phyloP scores from a whole-genome alignment of 2,113 vertebrate species.

The Psephotus haematonotus region DNA sequence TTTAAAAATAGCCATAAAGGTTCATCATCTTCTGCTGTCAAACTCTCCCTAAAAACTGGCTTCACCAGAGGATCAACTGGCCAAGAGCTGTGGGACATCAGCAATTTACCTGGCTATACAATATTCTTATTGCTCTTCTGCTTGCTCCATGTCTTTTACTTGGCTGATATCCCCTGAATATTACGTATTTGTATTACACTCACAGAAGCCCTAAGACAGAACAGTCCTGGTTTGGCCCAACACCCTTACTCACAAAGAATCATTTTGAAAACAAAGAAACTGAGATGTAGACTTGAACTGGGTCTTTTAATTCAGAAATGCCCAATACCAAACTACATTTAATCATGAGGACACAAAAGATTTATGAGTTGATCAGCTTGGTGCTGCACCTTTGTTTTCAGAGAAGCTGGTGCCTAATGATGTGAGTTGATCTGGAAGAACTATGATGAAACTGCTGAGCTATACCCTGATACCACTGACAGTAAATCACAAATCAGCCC shows the following conservation, averaged over 20 bases:
- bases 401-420: not conserved
- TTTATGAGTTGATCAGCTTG: not conserved
- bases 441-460: not conserved
- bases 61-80: not conserved
- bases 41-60: not conserved
- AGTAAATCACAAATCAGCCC: not conserved
- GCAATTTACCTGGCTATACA: not conserved
- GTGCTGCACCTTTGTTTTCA: not conserved
- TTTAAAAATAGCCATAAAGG: not conserved
- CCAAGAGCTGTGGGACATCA: not conserved
- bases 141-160: not conserved
- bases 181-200: not conserved
- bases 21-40: not conserved
- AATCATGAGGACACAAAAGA: not conserved
- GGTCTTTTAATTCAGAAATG: not conserved
- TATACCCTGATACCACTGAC: not conserved
- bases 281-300: not conserved
- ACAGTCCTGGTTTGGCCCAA: not conserved
- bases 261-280: not conserved
- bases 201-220: not conserved
- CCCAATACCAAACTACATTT: not conserved
- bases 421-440: not conserved
- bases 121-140: not conserved
- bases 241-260: not conserved
- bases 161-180: fast-evolving